These are phyloP conservation scores for Drusus annulatus DNA, from an alignment of 1,140 invertebrate species.

Conservation along the genomic window DNA sequence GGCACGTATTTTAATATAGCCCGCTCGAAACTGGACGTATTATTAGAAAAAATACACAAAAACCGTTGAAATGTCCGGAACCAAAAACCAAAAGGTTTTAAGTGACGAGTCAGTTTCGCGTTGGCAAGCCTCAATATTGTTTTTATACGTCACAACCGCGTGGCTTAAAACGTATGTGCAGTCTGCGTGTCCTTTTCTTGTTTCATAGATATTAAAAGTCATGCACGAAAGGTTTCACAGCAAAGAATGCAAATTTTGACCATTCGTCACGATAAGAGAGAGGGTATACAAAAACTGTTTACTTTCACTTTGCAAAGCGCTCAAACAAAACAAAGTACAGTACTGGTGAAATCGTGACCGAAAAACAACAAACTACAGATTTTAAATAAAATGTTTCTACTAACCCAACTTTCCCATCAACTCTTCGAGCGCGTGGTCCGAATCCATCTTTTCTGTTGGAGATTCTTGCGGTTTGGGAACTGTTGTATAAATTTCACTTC, in stretches of 20 bases:
- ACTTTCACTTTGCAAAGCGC: neutral
- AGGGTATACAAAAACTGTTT: neutral
- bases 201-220: neutral
- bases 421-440: constrained; percentile 77
- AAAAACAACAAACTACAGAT: too few species aligned
- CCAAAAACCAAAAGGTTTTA: neutral
- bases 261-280: neutral
- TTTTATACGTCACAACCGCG: constrained; percentile 8
- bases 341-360: too few species aligned
- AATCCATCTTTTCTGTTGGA: constrained; percentile 67
- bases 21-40: too few species aligned
- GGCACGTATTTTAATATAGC: too few species aligned
- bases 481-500: constrained; percentile 5
- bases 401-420: constrained; percentile 79
- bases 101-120: neutral
- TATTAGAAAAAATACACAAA: too few species aligned
- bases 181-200: neutral
- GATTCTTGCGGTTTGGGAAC: neutral
- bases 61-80: too few species aligned
- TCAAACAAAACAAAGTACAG: too few species aligned
- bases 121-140: neutral
- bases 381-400: constrained; percentile 34
- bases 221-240: too few species aligned
- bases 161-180: constrained; percentile 14
- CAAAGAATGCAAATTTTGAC: neutral